Percentiles rank a stretch among this genome's conserved stretches.
phyloP scores from a whole-genome alignment of 2,113 vertebrate genomes.

The Regulus satrapa region DNA sequence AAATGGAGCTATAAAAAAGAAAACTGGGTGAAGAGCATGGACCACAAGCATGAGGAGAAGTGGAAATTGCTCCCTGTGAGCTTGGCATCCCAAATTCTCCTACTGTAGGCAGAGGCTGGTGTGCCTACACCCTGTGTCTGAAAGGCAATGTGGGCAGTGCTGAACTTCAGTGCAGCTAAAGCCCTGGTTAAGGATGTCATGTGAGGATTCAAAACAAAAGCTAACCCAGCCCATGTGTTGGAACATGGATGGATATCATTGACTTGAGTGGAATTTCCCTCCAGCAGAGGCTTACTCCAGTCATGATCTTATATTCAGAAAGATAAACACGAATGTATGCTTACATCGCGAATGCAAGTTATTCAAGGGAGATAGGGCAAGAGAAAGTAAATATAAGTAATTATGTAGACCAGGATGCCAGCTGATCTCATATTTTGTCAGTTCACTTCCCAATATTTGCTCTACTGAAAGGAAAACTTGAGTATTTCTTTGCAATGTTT shows the following conservation, averaged over 20 bases:
- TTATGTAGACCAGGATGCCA: slow-evolving; percentile 3
- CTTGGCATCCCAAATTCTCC: background rate
- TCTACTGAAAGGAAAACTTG: slow-evolving; percentile 9
- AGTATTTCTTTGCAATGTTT: background rate
- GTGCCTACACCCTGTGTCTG: rapidly evolving
- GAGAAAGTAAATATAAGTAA: slow-evolving; percentile 21
- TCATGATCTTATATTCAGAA: background rate
- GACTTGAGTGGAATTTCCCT: slow-evolving; percentile 3
- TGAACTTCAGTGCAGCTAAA: background rate
- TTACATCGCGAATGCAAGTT: background rate
- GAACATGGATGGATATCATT: background rate
- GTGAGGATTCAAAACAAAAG: background rate
- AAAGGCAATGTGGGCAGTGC: background rate
- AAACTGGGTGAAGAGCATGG: background rate
- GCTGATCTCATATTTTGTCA: background rate
- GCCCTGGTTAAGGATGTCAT: background rate
- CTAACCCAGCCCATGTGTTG: background rate
- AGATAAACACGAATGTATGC: background rate
- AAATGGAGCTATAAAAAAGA: background rate
- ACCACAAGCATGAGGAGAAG: background rate
- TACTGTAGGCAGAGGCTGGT: background rate
- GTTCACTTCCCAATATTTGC: slow-evolving; percentile 15
- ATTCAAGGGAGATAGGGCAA: background rate
- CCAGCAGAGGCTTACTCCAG: background rate
- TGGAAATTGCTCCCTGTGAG: background rate